Evolutionary conservation across 2,113 vertebrate species (phyloP).

Genomic region (Tautogolabrus adspersus): DNA sequence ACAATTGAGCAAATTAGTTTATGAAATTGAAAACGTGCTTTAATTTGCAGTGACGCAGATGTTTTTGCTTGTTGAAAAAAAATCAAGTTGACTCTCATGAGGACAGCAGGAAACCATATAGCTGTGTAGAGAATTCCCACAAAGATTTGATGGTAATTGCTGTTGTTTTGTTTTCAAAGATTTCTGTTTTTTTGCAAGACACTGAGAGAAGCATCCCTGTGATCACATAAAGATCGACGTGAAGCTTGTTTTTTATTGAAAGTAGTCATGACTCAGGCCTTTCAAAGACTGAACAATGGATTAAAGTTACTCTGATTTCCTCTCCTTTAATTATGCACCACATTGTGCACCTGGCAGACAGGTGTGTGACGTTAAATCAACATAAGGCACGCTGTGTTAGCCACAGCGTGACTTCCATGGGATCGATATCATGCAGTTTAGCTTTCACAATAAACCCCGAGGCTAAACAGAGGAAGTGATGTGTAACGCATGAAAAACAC

Average conservation of each 20-base stretch:
- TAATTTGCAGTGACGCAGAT: constrained; percentile 49
- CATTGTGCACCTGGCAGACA: constrained; percentile 25
- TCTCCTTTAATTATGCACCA: constrained; percentile 7
- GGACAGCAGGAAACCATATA: constrained; percentile 38
- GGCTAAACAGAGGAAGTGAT: not conserved
- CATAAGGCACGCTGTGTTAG: not conserved
- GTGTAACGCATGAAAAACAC: not conserved
- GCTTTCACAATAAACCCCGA: constrained; percentile 20
- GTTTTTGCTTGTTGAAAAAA: constrained; percentile 50
- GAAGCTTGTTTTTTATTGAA: constrained; percentile 30
- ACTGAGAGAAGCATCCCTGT: not conserved
- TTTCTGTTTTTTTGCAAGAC: not conserved
- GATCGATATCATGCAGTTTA: constrained; percentile 32
- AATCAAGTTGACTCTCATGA: constrained; percentile 32
- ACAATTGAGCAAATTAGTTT: constrained; percentile 9
- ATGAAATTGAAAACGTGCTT: not conserved
- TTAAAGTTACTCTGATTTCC: not conserved
- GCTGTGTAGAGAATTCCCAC: constrained; percentile 34
- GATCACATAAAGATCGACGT: not conserved
- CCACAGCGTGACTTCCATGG: not conserved
- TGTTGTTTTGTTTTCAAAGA: not conserved
- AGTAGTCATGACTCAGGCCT: not conserved
- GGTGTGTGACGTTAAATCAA: constrained; percentile 34
- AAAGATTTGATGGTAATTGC: constrained; percentile 35
- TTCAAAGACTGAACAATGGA: not conserved